Evolutionary conservation across 2,797 vertebrate species (phyloP).

Genomic region (Dendrocincla fuliginosa): DNA sequence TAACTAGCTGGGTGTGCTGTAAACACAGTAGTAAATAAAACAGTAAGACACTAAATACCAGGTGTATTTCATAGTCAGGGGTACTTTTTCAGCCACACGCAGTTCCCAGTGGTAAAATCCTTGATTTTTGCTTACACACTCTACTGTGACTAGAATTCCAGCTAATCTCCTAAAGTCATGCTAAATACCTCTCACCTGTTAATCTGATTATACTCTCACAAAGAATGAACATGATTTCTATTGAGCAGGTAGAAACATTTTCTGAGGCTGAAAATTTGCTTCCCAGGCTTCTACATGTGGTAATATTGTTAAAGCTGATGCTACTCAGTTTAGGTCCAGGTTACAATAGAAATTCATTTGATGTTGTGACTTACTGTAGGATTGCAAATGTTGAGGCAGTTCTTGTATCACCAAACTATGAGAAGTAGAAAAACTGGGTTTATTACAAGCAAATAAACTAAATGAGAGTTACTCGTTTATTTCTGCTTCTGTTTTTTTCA

Average conservation of each 20-base stretch:
- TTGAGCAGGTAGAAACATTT: not conserved
- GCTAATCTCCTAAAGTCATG: constrained; percentile 20
- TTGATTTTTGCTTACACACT: constrained; percentile 33
- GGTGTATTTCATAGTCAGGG: constrained; percentile 58
- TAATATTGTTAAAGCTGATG: not conserved
- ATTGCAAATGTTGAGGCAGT: not conserved
- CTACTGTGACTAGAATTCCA: constrained; percentile 62
- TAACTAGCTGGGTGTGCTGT: constrained; percentile 68
- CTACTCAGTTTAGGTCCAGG: not conserved
- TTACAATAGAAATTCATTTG: not conserved
- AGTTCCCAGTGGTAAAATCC: constrained; percentile 54
- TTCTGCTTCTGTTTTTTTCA: no score
- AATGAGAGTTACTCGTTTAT: no score
- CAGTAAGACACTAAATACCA: constrained; percentile 65
- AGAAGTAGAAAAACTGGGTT: no score
- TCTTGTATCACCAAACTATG: not conserved
- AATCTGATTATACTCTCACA: not conserved
- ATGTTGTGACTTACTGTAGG: not conserved
- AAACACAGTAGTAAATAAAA: constrained; percentile 74
- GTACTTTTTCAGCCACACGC: constrained; percentile 50
- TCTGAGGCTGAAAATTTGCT: not conserved
- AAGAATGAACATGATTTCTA: not conserved
- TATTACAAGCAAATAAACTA: no score
- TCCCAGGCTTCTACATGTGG: not conserved
- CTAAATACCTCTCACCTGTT: constrained; percentile 15